Evolutionary conservation across 2,113 vertebrate genomes (phyloP).

Genomic region (Strix uralensis): DNA sequence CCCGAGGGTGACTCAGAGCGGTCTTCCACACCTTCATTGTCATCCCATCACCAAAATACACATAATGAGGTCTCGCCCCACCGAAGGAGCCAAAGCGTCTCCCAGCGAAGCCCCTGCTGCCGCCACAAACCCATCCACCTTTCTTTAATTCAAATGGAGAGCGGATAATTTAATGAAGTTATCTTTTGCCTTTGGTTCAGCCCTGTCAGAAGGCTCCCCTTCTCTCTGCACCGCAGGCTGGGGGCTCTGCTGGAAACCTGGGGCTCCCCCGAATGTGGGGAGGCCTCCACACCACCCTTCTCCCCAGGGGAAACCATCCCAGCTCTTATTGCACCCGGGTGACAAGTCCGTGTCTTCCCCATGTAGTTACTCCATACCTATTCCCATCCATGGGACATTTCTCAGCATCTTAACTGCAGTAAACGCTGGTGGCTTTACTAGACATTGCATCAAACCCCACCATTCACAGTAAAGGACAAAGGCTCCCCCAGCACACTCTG

Average conservation of each 20-base stretch:
- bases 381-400: neutral
- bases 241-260: neutral
- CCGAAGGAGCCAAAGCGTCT: constrained; percentile 38
- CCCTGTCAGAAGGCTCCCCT: neutral
- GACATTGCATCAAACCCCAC: neutral
- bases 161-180: neutral
- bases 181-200: neutral
- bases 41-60: constrained; percentile 62
- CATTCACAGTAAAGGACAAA: neutral
- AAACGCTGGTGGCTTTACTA: neutral
- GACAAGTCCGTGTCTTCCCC: neutral
- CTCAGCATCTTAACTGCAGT: neutral
- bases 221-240: neutral
- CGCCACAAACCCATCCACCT: neutral
- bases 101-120: neutral
- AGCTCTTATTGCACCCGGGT: too few relatives aligned
- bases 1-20: constrained; percentile 40
- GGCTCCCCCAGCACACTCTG: neutral
- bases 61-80: constrained; percentile 23
- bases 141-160: neutral
- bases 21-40: constrained; percentile 59
- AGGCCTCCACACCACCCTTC: neutral
- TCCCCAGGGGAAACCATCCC: neutral
- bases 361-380: neutral
- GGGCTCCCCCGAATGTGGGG: rapidly evolving